Evolutionary conservation across 2,113 vertebrate species (phyloP), one percentile per base, ranked within the genome.

Genomic region (Malaclemys terrapin): DNA sequence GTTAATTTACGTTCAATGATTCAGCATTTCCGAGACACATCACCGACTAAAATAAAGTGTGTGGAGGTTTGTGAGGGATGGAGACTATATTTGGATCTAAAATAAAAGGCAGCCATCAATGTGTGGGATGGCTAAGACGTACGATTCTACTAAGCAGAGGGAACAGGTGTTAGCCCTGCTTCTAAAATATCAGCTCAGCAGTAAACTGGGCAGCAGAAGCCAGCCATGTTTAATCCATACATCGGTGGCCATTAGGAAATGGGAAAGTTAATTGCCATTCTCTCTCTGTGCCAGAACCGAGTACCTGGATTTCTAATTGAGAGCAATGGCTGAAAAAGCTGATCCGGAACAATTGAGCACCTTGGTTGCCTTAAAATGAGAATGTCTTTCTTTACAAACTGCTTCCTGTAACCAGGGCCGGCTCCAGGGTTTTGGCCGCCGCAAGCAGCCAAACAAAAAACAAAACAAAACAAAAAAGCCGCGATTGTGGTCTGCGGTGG

Each of bases 151-250:
- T 38, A 84, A 31, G 19, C 42, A 53, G 90, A 92, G 59, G 69
- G 25, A 81, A 80, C 82, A 91, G 93, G 59, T 90, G 42, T 29
- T 89, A 92, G 91, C 86, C 75, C 88, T 91, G 88, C 35, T 96
- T 95, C 93, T 96, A 47, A 82, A 82, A 75, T 54, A 76, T 59
- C 88, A 96, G 89, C 91, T 95, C 94, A 95, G 95, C 93, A 92
- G 90, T 88, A 93, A 96, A 83, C 86, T 92, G 91, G 91, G 91
- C 95, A 38, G n/a, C 19, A 97, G 94, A 96, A 96, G 95, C 91
- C 90, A 89, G 38, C 45, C 93, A 84, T 96, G 95, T 89, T 95
- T 96, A 94, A 96, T 96, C 95, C 93, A 24, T 78, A 78, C 42
- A 27, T 47, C 4, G 6, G 90, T 89, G 84, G 89, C 87, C 65